A percentile compares a stretch with the other conserved stretches of the same genome.
Conservation (phyloP, 2,113 vertebrate species). For the Oceanodroma tethys region DNA sequence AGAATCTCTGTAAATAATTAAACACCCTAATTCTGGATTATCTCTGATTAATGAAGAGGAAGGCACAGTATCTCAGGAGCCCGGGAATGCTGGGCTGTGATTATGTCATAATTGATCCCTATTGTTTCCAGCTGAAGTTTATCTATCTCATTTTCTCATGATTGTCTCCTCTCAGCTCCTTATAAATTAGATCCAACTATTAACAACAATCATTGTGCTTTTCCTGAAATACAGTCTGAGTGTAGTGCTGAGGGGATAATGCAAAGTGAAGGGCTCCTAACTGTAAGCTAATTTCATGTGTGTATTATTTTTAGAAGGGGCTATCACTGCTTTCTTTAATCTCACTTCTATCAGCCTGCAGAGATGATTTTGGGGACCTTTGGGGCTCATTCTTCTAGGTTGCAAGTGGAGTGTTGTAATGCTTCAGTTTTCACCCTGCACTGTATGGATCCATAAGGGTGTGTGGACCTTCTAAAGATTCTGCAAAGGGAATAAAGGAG, state of each 20-base stretch:
- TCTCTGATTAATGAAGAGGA: conserved; percentile 62
- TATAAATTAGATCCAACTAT: conserved; percentile 55
- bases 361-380: background rate
- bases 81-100: background rate
- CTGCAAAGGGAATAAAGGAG: background rate
- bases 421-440: background rate
- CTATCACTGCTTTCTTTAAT: background rate
- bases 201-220: background rate
- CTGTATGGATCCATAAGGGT: background rate
- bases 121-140: conserved; percentile 54
- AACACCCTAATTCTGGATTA: conserved; percentile 62
- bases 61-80: conserved; percentile 14
- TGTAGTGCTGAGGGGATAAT: background rate
- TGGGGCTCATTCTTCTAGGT: background rate
- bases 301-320: background rate
- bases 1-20: conserved; percentile 63
- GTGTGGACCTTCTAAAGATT: background rate
- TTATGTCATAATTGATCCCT: conserved; percentile 64
- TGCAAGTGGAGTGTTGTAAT: background rate
- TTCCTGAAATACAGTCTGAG: background rate
- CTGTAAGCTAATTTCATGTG: background rate
- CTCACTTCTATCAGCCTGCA: background rate
- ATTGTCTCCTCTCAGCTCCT: conserved; percentile 40
- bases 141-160: conserved; percentile 58
- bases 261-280: background rate